Evolutionary conservation across 2,113 vertebrate genomes (phyloP).

Genomic region (Conger conger): DNA sequence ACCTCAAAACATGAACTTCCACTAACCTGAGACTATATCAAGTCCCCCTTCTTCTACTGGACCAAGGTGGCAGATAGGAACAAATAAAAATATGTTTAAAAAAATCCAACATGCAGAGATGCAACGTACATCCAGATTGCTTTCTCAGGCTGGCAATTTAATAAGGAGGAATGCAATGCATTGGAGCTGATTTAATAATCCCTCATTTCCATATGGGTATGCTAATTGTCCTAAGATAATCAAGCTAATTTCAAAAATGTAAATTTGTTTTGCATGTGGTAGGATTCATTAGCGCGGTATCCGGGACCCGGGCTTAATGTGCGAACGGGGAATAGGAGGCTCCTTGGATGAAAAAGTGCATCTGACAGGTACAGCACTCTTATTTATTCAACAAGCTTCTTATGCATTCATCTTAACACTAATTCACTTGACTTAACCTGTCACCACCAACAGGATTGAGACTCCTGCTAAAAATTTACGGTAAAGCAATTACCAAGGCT

Average conservation of each 20-base stretch:
- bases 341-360: neutral
- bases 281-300: conserved; percentile 30
- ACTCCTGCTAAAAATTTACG: conserved; percentile 13
- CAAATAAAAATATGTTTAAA: no score
- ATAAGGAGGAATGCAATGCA: conserved; percentile 11
- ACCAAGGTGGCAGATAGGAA: no score
- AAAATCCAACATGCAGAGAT: neutral
- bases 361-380: conserved; percentile 22
- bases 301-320: conserved; percentile 16
- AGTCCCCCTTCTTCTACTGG: no score
- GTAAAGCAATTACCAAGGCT: conserved; percentile 29
- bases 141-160: conserved; percentile 20
- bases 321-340: neutral
- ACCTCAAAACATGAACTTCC: neutral
- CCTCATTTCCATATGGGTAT: conserved; percentile 22
- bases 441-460: conserved; percentile 20
- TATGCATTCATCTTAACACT: conserved; percentile 17
- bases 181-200: conserved; percentile 23
- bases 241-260: conserved; percentile 30
- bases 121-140: neutral
- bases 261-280: conserved; percentile 26
- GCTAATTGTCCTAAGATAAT: conserved; percentile 35
- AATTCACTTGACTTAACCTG: conserved; percentile 25
- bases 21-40: neutral
- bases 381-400: conserved; percentile 22